These are phyloP conservation scores for Zaprionus ornatus DNA, from an alignment of 1,140 invertebrate species.

Conservation along the genomic window DNA sequence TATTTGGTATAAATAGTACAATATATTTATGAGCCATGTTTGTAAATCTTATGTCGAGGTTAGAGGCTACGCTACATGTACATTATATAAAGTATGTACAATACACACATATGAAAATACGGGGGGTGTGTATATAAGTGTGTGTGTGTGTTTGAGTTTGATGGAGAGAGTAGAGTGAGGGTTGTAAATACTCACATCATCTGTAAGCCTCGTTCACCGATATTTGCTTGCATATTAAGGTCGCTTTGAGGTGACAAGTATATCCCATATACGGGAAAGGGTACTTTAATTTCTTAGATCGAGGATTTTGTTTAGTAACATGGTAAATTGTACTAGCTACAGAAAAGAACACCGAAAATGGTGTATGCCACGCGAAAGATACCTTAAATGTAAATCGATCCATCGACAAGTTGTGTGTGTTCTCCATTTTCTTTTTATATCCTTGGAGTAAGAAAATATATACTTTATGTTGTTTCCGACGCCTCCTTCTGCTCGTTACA, in stretches of 20 bases:
- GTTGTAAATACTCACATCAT: constrained; percentile 7
- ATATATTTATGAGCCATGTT: constrained; percentile 57
- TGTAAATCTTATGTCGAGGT: constrained; percentile 61
- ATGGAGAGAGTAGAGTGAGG: neutral
- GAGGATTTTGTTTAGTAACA: constrained; percentile 54
- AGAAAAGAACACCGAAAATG: constrained; percentile 45
- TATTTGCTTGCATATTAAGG: constrained; percentile 1
- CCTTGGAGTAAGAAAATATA: too few species aligned
- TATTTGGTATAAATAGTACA: neutral
- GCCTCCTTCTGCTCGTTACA: too few species aligned
- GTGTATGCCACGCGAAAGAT: constrained; percentile 5
- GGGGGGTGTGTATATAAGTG: too few species aligned
- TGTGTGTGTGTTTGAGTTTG: neutral
- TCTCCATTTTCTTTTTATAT: neutral
- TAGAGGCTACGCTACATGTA: neutral
- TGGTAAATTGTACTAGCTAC: constrained; percentile 72
- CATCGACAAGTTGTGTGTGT: neutral
- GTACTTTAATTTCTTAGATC: constrained; percentile 20
- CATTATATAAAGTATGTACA: constrained; percentile 17
- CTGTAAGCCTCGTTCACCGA: neutral
- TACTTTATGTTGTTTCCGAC: too few species aligned
- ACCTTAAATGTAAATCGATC: constrained; percentile 51
- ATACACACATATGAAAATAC: neutral
- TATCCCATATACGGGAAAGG: neutral
- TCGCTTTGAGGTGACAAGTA: neutral